Conservation (phyloP, 2,888 invertebrate species). For the Koerneria pararmatus region DNA sequence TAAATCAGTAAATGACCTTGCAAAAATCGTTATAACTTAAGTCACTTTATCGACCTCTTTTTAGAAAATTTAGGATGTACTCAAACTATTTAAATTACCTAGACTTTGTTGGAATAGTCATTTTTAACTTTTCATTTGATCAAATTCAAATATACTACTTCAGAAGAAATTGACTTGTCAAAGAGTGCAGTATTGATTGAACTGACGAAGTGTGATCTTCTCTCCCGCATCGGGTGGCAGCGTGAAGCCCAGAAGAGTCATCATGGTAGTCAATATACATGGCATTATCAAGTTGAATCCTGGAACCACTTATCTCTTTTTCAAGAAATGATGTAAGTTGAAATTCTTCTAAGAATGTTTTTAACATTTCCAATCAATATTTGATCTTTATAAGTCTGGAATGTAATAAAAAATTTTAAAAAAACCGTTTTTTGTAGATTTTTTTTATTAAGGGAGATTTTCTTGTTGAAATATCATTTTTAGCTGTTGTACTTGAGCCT, state of each 20-base stretch:
- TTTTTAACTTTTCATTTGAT: neutral
- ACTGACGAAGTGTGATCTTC: constrained; percentile 87
- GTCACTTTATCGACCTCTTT: neutral
- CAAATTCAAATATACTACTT: neutral
- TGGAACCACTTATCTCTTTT: constrained; percentile 18
- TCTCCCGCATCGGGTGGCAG: constrained; percentile 98
- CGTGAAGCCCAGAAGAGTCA: constrained; percentile 96
- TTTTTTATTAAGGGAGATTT: too few species aligned
- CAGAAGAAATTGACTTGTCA: constrained; percentile 9
- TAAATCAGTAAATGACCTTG: too few species aligned
- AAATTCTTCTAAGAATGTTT: too few species aligned
- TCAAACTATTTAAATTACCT: neutral
- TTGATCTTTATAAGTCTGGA: too few species aligned
- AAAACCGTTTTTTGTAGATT: too few species aligned
- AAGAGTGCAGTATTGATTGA: neutral
- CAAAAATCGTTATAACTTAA: too few species aligned
- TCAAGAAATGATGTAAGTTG: neutral
- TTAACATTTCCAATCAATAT: too few species aligned
- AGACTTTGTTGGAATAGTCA: neutral
- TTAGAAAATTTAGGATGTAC: too few species aligned
- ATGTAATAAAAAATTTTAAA: too few species aligned
- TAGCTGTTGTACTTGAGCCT: too few species aligned
- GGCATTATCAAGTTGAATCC: constrained; percentile 59
- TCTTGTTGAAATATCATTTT: too few species aligned
- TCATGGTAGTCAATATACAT: constrained; percentile 84